Conservation (phyloP, 2,888 invertebrate genomes). For the Trichopoda pennipes region DNA sequence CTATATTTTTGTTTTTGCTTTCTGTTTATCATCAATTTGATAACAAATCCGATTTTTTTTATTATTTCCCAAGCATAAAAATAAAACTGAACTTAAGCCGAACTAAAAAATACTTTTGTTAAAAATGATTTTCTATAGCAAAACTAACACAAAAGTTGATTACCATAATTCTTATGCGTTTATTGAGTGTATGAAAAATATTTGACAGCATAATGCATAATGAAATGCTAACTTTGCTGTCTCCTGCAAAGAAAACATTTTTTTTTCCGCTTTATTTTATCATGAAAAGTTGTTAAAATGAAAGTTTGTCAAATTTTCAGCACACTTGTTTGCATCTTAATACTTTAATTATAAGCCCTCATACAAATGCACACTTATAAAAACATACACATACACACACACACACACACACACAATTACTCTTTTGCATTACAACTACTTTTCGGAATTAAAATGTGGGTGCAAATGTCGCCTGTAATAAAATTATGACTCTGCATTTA, state of each 20-base stretch:
- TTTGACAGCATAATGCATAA: not conserved
- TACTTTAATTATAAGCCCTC: constrained; percentile 13
- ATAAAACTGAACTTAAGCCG: no score
- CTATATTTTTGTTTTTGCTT: no score
- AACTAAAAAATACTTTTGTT: no score
- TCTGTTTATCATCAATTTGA: no score
- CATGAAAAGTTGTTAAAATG: constrained; percentile 50
- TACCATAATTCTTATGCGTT: no score
- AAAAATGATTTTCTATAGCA: no score
- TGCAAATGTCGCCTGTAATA: constrained; percentile 47
- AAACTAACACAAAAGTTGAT: no score
- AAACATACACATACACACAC: no score
- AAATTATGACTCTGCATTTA: constrained; percentile 55
- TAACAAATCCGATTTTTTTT: no score
- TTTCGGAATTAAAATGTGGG: constrained; percentile 16
- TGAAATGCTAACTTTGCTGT: constrained; percentile 22
- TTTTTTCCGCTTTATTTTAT: constrained; percentile 40
- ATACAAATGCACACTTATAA: not conserved
- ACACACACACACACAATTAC: not conserved
- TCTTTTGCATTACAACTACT: not conserved
- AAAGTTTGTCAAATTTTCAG: constrained; percentile 62
- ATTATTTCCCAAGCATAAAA: no score
- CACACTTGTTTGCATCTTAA: constrained; percentile 31
- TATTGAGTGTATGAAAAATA: no score
- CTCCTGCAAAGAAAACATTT: constrained; percentile 27